Conservation (phyloP, 2,797 vertebrate species). For the Phalloptychus januarius region DNA sequence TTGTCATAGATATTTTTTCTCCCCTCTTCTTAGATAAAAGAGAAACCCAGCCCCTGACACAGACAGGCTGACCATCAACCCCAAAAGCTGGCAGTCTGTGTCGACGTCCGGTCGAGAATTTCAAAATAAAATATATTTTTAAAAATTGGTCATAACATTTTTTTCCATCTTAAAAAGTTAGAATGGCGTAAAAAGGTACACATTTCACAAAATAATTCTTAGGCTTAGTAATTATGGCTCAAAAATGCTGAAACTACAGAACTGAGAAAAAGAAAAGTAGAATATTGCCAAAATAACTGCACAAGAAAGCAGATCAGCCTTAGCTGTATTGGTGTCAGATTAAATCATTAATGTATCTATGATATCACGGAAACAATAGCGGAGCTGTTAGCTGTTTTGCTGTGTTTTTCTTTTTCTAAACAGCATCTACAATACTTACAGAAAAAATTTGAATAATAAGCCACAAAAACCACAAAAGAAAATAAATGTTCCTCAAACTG, state of each 20-base stretch:
- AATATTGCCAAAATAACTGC: background rate
- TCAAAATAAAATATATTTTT: slow-evolving; percentile 47
- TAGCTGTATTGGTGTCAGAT: background rate
- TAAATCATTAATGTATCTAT: background rate
- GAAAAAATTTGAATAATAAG: too few relatives aligned
- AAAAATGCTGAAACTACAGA: background rate
- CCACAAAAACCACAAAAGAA: too few relatives aligned
- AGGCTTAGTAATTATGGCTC: background rate
- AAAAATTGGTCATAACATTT: background rate
- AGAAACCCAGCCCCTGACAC: slow-evolving; percentile 64
- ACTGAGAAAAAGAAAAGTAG: background rate
- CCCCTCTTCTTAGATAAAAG: slow-evolving; percentile 43
- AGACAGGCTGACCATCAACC: slow-evolving; percentile 47
- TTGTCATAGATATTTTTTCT: slow-evolving; percentile 36
- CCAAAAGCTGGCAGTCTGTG: background rate
- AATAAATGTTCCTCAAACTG: background rate
- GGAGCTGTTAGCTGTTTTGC: background rate
- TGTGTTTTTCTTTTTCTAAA: background rate
- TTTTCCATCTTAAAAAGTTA: background rate
- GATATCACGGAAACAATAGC: background rate
- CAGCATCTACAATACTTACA: background rate
- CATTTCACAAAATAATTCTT: background rate
- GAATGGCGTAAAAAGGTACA: background rate
- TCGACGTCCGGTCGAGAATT: slow-evolving; percentile 16
- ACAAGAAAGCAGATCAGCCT: background rate